Percentiles rank a stretch among this genome's conserved stretches.
These are phyloP conservation scores for Drosophila novamexicana DNA, from an alignment of 1,140 invertebrate species.

Conservation along the genomic window DNA sequence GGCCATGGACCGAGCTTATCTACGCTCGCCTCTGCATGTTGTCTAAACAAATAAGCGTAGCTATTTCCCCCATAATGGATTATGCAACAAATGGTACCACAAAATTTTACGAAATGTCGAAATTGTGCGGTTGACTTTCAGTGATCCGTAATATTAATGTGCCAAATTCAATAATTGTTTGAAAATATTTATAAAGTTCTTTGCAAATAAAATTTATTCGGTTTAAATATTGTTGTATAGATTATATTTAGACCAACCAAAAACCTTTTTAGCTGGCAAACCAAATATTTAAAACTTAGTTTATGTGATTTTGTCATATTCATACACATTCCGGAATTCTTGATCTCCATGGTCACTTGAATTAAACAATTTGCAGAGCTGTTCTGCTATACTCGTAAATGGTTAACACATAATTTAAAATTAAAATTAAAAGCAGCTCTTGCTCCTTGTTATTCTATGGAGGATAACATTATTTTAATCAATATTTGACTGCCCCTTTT, in stretches of 20 bases:
- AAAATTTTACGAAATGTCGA: conserved; percentile 23
- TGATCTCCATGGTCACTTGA: no score
- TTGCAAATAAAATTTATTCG: background rate
- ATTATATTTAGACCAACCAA: background rate
- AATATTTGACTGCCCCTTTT: no score
- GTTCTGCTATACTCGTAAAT: no score
- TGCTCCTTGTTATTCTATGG: no score
- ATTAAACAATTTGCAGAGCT: no score
- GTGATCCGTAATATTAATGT: background rate
- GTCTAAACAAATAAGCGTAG: conserved; percentile 41
- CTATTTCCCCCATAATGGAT: conserved; percentile 21
- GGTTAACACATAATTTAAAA: no score
- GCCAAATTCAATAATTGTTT: conserved; percentile 3
- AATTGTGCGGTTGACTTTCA: conserved; percentile 44
- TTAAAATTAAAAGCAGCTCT: no score
- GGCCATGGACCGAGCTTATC: conserved; percentile 24
- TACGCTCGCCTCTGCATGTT: conserved; percentile 28
- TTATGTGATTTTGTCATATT: no score
- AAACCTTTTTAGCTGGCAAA: background rate
- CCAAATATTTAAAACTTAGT: background rate
- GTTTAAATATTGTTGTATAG: background rate
- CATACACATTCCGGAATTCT: no score
- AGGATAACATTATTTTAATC: no score
- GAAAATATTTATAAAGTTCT: conserved; percentile 1
- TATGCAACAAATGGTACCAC: conserved; percentile 43